Evolutionary conservation across 2,888 invertebrate genomes (phyloP), one percentile per base, ranked within the genome.

Genomic region (Torymus texanus): DNA sequence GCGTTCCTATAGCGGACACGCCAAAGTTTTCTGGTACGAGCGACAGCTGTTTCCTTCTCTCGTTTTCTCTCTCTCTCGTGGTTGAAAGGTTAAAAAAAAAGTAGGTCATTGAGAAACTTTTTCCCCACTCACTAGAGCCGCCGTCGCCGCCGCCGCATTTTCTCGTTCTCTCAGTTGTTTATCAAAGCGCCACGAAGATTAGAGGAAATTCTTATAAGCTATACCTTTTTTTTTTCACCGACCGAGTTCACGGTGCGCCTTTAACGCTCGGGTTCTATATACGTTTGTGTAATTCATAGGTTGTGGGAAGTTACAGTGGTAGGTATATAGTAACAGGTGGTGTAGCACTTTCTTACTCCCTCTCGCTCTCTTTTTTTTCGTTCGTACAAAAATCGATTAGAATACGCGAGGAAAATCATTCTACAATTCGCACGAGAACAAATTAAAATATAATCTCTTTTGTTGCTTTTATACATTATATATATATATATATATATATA

Each of bases 71-170:
- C 67, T 29, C 16, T 41, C 29, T 68, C 62, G 56, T 68, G 74
- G 78, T 79, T 74, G 74, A 79, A 75, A 79, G 79, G 79, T 79
- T 63, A 74, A 65, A 74, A 58, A 21, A 21, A 79, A 75, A 80
- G 77, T 81, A 61, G 81, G 78, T 81, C 78, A 81, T 71, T 29
- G 71, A 78, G 66, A 81, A 81, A 81, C 75, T 78, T 71, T 73
- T 73, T 72, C 51, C 13, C 12, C 5, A 2, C 62, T 75, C 29
- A n/a, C n/a, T n/a, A n/a, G n/a, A n/a, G n/a, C n/a, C n/a, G n/a
- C n/a, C n/a, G 68, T 24, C 51, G 13, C 1, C 21, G 67, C n/a
- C 0, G 8, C 1, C 41, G 41, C 1, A 8, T 41, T 41, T 8
- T 5, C 41, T 41, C 41, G 41, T 41, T 41, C 41, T 41, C 41